These are phyloP conservation scores for Hycleus phaleratus DNA, from an alignment of 1,140 invertebrate genomes.

Conservation along the genomic window DNA sequence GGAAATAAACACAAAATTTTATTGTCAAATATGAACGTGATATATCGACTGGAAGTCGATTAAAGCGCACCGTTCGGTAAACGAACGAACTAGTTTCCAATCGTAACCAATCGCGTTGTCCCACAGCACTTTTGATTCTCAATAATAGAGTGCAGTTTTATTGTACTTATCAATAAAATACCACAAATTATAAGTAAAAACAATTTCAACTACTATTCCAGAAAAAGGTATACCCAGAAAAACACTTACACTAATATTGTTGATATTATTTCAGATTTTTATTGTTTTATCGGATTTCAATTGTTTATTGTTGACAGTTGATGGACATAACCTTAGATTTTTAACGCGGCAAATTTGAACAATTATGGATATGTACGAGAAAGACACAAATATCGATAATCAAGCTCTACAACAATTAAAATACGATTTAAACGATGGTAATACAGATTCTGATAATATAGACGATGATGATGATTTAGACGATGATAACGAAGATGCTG, in stretches of 20 bases:
- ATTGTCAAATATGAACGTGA: slow-evolving; percentile 33
- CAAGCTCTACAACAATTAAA: not conserved
- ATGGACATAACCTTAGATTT: too few relatives aligned
- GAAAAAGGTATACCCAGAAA: too few relatives aligned
- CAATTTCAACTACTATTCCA: not conserved
- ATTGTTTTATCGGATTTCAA: not conserved
- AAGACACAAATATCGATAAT: slow-evolving; percentile 26
- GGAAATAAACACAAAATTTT: slow-evolving; percentile 30
- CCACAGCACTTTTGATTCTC: too few relatives aligned
- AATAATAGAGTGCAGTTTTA: not conserved
- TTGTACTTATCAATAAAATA: too few relatives aligned
- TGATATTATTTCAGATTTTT: not conserved
- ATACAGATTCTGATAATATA: slow-evolving; percentile 30
- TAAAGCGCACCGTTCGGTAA: too few relatives aligned
- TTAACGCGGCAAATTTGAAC: not conserved
- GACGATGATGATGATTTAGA: slow-evolving; percentile 30
- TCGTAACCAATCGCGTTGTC: too few relatives aligned
- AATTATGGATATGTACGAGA: slow-evolving; percentile 34
- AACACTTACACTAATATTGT: too few relatives aligned
- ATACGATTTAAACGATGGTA: not conserved
- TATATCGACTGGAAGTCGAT: slow-evolving; percentile 32
- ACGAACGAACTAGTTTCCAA: too few relatives aligned
- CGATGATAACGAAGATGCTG: slow-evolving; percentile 29
- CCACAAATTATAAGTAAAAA: slow-evolving; percentile 3
- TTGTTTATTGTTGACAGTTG: not conserved